phyloP scores from a whole-genome alignment of 2,797 vertebrate genomes.

The Chrysocyon brachyurus region DNA sequence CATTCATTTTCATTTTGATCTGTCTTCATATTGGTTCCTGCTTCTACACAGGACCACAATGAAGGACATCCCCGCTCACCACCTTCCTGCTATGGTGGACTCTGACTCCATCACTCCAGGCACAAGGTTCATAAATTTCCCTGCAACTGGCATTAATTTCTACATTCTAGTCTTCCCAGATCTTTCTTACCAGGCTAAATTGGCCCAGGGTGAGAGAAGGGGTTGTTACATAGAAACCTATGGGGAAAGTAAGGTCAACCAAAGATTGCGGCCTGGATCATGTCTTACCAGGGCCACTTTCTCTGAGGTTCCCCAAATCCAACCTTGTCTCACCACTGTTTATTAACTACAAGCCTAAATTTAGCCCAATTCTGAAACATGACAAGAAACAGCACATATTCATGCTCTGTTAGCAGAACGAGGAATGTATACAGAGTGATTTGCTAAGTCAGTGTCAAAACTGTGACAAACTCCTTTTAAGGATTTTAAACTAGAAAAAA shows the following conservation, averaged over 20 bases:
- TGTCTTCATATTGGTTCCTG: not conserved
- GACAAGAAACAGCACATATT: constrained; percentile 37
- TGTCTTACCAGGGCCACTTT: constrained; percentile 35
- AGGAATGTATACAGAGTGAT: not conserved
- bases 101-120: not conserved
- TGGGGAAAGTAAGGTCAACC: not conserved
- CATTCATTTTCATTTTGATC: constrained; percentile 47
- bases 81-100: not conserved
- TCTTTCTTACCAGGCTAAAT: constrained; percentile 10
- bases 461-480: not conserved
- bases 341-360: constrained; percentile 36
- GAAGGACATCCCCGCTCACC: not conserved
- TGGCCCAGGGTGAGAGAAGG: not conserved
- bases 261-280: not conserved
- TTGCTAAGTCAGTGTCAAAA: constrained; percentile 15
- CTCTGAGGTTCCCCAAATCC: constrained; percentile 5
- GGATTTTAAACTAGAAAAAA: not conserved
- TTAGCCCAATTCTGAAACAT: constrained; percentile 1
- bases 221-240: not conserved
- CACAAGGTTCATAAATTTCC: not conserved
- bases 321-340: not conserved
- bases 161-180: not conserved
- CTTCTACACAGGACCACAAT: not conserved
- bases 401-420: not conserved
- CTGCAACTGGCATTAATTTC: not conserved